phyloP scores from a whole-genome alignment of 2,888 invertebrate genomes.

The Ceratothoa steindachneri region DNA sequence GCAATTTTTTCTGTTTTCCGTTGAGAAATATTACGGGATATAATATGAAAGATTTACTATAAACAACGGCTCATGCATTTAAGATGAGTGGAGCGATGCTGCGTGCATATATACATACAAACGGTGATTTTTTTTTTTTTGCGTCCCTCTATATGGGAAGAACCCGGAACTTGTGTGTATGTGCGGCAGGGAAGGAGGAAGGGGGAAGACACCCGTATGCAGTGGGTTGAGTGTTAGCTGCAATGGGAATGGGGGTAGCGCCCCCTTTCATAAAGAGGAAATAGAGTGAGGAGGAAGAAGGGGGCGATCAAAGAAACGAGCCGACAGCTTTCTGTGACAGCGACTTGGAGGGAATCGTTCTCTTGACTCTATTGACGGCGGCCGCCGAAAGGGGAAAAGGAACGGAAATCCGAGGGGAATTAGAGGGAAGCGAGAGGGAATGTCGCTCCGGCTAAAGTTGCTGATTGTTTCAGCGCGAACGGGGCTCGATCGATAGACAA shows the following conservation, averaged over 20 bases:
- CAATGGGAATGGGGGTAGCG: background rate
- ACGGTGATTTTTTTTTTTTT: no score
- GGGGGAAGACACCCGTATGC: no score
- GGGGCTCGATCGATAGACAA: constrained; percentile 42
- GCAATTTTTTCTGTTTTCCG: background rate
- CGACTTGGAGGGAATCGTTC: background rate
- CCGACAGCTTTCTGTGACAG: background rate
- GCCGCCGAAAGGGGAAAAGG: background rate
- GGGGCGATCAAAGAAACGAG: constrained; percentile 1
- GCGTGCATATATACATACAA: no score
- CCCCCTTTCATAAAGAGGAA: constrained; percentile 1
- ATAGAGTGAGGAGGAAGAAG: background rate
- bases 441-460: constrained; percentile 33
- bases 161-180: no score
- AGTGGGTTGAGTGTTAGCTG: no score
- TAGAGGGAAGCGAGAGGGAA: constrained; percentile 16
- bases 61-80: background rate
- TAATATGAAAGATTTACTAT: background rate
- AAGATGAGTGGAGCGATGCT: background rate
- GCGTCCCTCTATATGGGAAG: no score
- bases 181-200: no score
- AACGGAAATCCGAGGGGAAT: background rate
- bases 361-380: constrained; percentile 5
- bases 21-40: background rate
- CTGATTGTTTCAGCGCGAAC: constrained; percentile 47